Evolutionary conservation across 1,140 invertebrate species (phyloP), one percentile per base, ranked within the genome.

Genomic region (Apocrypta bakeri): DNA sequence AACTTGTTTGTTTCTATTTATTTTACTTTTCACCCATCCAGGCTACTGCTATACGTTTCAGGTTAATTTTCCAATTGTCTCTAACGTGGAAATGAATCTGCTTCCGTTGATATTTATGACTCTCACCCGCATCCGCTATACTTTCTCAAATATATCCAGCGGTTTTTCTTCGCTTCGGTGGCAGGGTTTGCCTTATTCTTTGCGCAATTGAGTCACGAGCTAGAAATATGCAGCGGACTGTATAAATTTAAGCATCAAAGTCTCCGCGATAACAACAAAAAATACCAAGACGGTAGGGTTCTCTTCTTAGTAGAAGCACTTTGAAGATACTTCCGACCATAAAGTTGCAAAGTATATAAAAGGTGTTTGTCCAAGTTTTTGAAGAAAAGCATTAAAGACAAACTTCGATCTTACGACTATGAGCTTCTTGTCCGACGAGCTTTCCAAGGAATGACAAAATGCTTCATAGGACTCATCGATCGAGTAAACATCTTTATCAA

Each of bases 331-430:
- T 56, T 68, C 14, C 12, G 21, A 11, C 63, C 37, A 4, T 68
- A 68, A 81, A 74, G 61, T 68, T 81, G 74, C 61, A 40, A 31
- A 48, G 37, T 69, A 56, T 75, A 75, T 81, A 68, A 75, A 81
- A 75, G 37, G n/a, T 21, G 69, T 27, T 73, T 37, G n/a, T n/a
- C 71, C 63, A 29, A 27, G 25, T 68, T 68, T 29, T 66, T 12
- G 24, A 17, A 66, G 63, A 27, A 76, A 63, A 68, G 33, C 31
- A 24, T 76, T 76, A 64, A 76, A 76, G 29, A 63, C 17, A 37
- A 25, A 4, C 56, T 64, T 71, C 21, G 56, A 25, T 48, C 64
- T 68, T 68, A 29, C 17, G 14, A 42, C 12, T 42, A 27, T 8
- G 14, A 21, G 21, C 48, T 14, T 0, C 17, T 14, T 66, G 27